Base-by-base conservation (phyloP, 1,140 invertebrate genomes). In the Philopotamus ludificatus region DNA sequence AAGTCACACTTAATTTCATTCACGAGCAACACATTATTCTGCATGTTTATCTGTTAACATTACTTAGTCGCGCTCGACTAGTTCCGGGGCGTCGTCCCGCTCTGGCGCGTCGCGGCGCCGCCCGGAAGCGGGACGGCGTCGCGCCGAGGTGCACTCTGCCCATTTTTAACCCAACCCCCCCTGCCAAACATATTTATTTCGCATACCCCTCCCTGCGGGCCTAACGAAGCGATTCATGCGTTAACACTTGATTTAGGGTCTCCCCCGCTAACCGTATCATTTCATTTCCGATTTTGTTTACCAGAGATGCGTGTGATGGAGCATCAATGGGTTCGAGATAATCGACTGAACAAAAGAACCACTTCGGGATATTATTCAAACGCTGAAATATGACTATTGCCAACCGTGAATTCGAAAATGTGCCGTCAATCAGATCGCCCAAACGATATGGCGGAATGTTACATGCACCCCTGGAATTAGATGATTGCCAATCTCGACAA, bases 31-130 rank as follows among this genome's bases (percentile, higher is more conserved):
- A 47, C 41, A 49, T 45, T 60, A 44, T 60, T 44, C 20, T 21
- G 21, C 57, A 21, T 21, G 57, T 60, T 60, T 60, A 60, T 60
- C 57, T 60, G 57, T 60, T 60, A 60, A 60, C 57, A 60, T 60
- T 60, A 60, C 42, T 60, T 60, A 60, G 3, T 21, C 28, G 10
- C 57, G 57, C 57, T 60, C 57, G 41, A 60, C n/a, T 22, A 41
- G 57, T 34, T 22, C 41, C 57, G 57, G 20, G 44, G 57, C 47
- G 42, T 42, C 18, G n/a, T n/a, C 26, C 47, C 57, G 15, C 55
- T 45, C 45, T 22, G 10, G 18, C 12, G 10, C 22, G n/a, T 18
- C 21, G n/a, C 51, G 22, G 15, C 8, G 1, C 25, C 25, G 1
- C 26, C 16, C 12, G 8, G 3, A 16, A 9, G 22, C 25, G n/a